phyloP scores from a whole-genome alignment of 2,888 invertebrate genomes.

The Mythimna ferrago region DNA sequence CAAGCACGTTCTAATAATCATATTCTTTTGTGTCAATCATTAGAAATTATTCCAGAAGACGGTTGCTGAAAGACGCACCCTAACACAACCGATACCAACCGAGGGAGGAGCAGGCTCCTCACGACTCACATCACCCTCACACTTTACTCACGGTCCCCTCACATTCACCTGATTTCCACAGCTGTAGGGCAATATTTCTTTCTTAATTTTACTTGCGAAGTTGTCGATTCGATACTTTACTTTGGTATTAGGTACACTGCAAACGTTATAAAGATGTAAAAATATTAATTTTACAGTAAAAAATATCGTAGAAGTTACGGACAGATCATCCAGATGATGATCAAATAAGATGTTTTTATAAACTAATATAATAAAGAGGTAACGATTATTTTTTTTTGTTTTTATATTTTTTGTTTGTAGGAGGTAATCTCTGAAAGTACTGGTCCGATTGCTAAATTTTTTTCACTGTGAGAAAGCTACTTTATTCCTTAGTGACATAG shows the following conservation, averaged over 20 bases:
- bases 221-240: slow-evolving; percentile 3
- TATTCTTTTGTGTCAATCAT: not conserved
- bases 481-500: too few relatives aligned
- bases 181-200: slow-evolving; percentile 26
- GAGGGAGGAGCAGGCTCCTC: slow-evolving; percentile 18
- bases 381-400: too few relatives aligned
- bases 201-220: slow-evolving; percentile 12
- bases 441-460: too few relatives aligned
- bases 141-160: slow-evolving; percentile 31
- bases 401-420: too few relatives aligned
- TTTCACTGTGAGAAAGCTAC: too few relatives aligned
- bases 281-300: too few relatives aligned
- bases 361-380: too few relatives aligned
- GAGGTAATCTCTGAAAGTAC: too few relatives aligned
- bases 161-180: slow-evolving; percentile 34
- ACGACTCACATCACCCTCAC: slow-evolving; percentile 17
- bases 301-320: too few relatives aligned
- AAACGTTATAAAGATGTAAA: too few relatives aligned
- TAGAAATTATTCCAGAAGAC: not conserved
- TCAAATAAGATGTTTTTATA: too few relatives aligned
- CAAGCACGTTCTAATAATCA: not conserved
- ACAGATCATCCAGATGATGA: too few relatives aligned
- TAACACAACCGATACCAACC: slow-evolving; percentile 24
- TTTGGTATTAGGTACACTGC: not conserved
- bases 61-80: slow-evolving; percentile 13